A percentile compares a stretch with the other conserved stretches of the same genome.
These are phyloP conservation scores for Tyria jacobaeae DNA, from an alignment of 2,888 invertebrate species.

Conservation along the genomic window DNA sequence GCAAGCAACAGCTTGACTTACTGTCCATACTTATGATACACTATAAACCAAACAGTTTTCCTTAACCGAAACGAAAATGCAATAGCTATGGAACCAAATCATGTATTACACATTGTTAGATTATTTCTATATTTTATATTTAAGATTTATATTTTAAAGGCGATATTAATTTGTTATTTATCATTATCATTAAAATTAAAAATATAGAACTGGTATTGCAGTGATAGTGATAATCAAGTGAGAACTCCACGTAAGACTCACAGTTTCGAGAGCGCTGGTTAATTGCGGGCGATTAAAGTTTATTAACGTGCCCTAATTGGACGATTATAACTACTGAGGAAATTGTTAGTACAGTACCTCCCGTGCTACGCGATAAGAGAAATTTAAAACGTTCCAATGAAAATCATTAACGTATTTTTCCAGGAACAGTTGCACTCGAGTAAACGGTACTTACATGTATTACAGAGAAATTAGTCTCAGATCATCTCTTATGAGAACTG, in stretches of 20 bases:
- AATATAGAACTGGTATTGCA: no score
- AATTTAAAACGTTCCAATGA: constrained; percentile 14
- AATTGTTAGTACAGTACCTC: constrained; percentile 53
- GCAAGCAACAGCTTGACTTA: no score
- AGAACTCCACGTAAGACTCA: constrained; percentile 35
- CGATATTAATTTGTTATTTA: no score
- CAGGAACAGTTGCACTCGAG: background rate
- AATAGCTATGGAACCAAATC: no score
- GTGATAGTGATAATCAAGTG: constrained; percentile 27
- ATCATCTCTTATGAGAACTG: no score
- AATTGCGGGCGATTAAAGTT: constrained; percentile 65
- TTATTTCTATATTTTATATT: no score
- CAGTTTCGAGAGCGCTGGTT: constrained; percentile 52
- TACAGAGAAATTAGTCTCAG: background rate
- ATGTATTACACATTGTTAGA: no score
- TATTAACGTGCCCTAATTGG: constrained; percentile 67
- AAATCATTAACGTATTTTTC: constrained; percentile 1
- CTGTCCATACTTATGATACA: no score
- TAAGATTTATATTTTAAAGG: no score
- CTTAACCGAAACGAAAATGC: no score
- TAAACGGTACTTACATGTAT: background rate
- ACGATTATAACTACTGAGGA: constrained; percentile 53
- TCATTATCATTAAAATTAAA: no score
- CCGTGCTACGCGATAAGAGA: constrained; percentile 13
- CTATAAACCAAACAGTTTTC: no score